Evolutionary conservation across 2,888 invertebrate genomes (phyloP).

Genomic region (Troglohyphantes excavatus): DNA sequence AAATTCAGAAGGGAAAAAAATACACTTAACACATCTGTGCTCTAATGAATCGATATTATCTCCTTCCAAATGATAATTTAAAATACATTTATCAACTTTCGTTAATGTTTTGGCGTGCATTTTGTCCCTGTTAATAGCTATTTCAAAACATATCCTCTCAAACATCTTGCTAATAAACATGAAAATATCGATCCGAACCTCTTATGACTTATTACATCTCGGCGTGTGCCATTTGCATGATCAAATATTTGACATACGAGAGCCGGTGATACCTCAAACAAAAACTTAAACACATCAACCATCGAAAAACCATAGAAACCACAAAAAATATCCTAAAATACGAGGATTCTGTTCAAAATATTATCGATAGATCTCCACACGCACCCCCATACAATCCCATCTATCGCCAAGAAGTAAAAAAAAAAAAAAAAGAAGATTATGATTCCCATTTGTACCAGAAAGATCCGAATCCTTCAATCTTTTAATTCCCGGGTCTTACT

Average conservation of each 20-base stretch:
- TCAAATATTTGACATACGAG: conserved; percentile 14
- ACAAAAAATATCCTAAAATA: background rate
- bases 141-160: no score
- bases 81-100: no score
- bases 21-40: no score
- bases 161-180: no score
- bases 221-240: background rate
- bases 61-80: no score
- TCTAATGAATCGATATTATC: no score
- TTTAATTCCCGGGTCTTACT: conserved; percentile 64
- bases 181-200: no score
- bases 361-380: conserved; percentile 48
- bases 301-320: background rate
- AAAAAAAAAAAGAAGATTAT: conserved; percentile 42
- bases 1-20: no score
- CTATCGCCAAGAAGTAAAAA: background rate
- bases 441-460: conserved; percentile 59
- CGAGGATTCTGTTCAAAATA: conserved; percentile 36
- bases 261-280: background rate
- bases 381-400: conserved; percentile 38
- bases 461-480: conserved; percentile 54
- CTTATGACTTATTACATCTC: no score
- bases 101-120: no score
- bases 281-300: background rate
- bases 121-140: no score